phyloP scores from a whole-genome alignment of 2,888 invertebrate genomes.

The Cheilosia pagana region DNA sequence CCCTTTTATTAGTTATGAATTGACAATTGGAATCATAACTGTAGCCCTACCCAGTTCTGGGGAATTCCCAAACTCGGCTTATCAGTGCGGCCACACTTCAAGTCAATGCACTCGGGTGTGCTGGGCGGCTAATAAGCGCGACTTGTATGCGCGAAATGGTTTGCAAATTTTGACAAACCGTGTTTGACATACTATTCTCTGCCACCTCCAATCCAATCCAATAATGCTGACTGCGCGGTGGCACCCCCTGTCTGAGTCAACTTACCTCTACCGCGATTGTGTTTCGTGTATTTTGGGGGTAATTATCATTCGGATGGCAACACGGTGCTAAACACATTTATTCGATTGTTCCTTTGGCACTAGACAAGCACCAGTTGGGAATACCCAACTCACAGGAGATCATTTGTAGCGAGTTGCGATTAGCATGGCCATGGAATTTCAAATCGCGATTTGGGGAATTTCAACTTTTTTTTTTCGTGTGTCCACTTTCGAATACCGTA shows the following conservation, averaged over 20 bases:
- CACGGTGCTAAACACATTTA: conserved; percentile 70
- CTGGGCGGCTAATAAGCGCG: conserved; percentile 41
- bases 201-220: conserved; percentile 8
- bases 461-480: background rate
- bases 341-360: conserved; percentile 72
- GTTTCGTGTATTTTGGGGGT: conserved; percentile 34
- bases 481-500: background rate
- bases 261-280: conserved; percentile 9
- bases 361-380: conserved; percentile 73
- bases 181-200: conserved; percentile 58
- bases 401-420: conserved; percentile 44
- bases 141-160: conserved; percentile 59
- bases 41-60: conserved; percentile 60
- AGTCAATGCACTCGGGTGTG: conserved; percentile 55
- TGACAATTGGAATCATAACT: conserved; percentile 59
- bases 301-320: conserved; percentile 72
- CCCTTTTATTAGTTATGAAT: conserved; percentile 49
- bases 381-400: conserved; percentile 64
- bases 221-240: conserved; percentile 8
- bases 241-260: conserved; percentile 39
- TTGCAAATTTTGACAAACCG: conserved; percentile 58
- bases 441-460: conserved; percentile 59
- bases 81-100: conserved; percentile 37
- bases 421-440: conserved; percentile 66
- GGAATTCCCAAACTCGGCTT: conserved; percentile 39